Base-by-base conservation (phyloP, 2,113 vertebrate species). In the Labeo catla region DNA sequence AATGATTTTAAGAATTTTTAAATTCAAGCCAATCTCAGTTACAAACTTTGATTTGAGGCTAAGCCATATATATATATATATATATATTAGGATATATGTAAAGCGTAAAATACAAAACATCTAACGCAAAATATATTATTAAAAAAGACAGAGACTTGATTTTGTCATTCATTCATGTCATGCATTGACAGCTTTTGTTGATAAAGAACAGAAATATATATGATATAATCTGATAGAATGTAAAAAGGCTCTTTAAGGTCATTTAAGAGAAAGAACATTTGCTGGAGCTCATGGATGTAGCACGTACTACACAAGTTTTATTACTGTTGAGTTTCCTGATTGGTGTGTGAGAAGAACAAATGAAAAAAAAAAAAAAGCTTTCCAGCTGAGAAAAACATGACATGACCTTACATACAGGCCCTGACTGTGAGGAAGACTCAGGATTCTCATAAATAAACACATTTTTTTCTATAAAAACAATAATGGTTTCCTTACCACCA, bases 401-500 rank as follows among this genome's bases (percentile, higher is more conserved):
- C 73, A 76, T 76, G 73, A 50, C 34, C 52, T 39, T 4, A 28
- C 45, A 76, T 12, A 19, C 52, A 43, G 52, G 34, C 8, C 34
- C 52, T 77, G 8, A 54, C 28, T 21, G 52, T 21, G 45, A 77
- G 9, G 8, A 16, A 54, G 8, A 57, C 7, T 21, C 6, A 1
- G 28, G 21, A 74, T 68, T 39, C 54, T 57, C 57, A 59, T 21
- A 59, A 59, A 59, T 19, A 59, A 59, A 59, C 57, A 59, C 19
- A 12, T 52, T 21, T n/a, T 78, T 8, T 52, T 78, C 1, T 15
- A 28, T 65, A n/a, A 39, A 19, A 68, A 76, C 16, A 21, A 8
- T 54, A 77, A n/a, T 74, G 39, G 2, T 34, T 34, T 39, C 57
- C 92, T 84, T 91, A 95, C 95, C 93, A 90, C 94, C 95, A 95